phyloP scores from a whole-genome alignment of 2,888 invertebrate species.

The Leucoma salicis region DNA sequence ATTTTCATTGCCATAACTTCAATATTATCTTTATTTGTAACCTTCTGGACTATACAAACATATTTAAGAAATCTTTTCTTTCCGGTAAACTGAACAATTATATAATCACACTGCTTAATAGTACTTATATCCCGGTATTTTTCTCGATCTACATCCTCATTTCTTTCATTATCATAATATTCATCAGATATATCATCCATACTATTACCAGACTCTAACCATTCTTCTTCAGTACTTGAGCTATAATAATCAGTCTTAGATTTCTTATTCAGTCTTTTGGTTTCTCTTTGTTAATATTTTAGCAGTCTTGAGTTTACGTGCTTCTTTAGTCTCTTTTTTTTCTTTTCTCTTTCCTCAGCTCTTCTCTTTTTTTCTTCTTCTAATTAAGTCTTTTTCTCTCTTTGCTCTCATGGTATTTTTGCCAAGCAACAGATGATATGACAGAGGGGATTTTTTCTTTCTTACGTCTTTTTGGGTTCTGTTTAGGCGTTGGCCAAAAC shows the following conservation, averaged over 20 bases:
- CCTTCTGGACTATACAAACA: too few species aligned
- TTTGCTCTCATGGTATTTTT: slow-evolving; percentile 9
- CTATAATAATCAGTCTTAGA: not conserved
- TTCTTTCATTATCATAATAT: too few species aligned
- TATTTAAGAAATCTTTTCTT: not conserved
- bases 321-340: slow-evolving; percentile 2
- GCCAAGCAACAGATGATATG: slow-evolving; percentile 11
- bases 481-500: slow-evolving; percentile 25
- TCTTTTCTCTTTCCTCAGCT: slow-evolving; percentile 1
- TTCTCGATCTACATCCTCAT: too few species aligned
- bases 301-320: too few species aligned
- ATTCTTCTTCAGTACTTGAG: not conserved
- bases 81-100: too few species aligned
- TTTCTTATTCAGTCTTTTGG: too few species aligned
- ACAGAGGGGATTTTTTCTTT: slow-evolving; percentile 6
- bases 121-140: too few species aligned
- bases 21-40: too few species aligned
- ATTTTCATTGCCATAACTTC: too few species aligned
- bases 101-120: too few species aligned
- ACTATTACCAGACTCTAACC: too few species aligned
- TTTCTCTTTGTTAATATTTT: not conserved
- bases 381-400: slow-evolving; percentile 10
- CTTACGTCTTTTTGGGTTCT: slow-evolving; percentile 13
- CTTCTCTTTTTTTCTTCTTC: slow-evolving; percentile 8
- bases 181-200: too few species aligned